Percentiles rank a stretch among this genome's conserved stretches.
Evolutionary conservation across 2,888 invertebrate genomes (phyloP).

Genomic region (Melanchra persicariae): DNA sequence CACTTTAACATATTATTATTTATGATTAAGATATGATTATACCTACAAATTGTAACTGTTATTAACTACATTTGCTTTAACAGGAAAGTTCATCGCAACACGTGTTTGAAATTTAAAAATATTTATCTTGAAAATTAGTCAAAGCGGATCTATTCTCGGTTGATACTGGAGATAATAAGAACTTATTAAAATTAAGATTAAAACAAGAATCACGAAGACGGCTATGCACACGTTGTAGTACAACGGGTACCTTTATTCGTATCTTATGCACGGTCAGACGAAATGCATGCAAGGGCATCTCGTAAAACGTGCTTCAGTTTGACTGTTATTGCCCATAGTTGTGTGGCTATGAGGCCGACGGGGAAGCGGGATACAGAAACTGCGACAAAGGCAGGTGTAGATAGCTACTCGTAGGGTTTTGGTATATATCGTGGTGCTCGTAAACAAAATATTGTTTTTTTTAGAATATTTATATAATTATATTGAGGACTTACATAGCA

Average conservation of each 20-base stretch:
- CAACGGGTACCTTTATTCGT: neutral
- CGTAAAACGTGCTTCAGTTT: slow-evolving; percentile 34
- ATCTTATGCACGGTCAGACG: slow-evolving; percentile 17
- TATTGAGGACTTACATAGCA: too few species aligned
- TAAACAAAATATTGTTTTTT: too few species aligned
- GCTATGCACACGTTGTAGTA: neutral
- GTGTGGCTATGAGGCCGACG: slow-evolving; percentile 26
- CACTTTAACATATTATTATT: too few species aligned
- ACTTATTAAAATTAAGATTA: neutral
- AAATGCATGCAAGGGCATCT: slow-evolving; percentile 23
- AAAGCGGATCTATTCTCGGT: neutral
- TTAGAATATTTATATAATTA: too few species aligned
- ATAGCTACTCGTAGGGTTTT: too few species aligned
- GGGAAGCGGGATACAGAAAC: neutral
- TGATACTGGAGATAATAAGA: neutral
- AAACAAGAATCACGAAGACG: neutral
- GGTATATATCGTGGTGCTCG: too few species aligned
- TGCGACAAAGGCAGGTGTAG: neutral
- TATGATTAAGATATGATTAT: neutral
- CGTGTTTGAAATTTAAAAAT: neutral
- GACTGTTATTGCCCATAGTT: slow-evolving; percentile 20
- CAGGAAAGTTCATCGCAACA: neutral
- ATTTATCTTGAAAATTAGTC: too few species aligned
- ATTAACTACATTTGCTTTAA: neutral
- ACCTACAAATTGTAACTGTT: neutral